These are phyloP conservation scores for Drosophila sordidula DNA, from an alignment of 2,888 invertebrate species.

Conservation along the genomic window DNA sequence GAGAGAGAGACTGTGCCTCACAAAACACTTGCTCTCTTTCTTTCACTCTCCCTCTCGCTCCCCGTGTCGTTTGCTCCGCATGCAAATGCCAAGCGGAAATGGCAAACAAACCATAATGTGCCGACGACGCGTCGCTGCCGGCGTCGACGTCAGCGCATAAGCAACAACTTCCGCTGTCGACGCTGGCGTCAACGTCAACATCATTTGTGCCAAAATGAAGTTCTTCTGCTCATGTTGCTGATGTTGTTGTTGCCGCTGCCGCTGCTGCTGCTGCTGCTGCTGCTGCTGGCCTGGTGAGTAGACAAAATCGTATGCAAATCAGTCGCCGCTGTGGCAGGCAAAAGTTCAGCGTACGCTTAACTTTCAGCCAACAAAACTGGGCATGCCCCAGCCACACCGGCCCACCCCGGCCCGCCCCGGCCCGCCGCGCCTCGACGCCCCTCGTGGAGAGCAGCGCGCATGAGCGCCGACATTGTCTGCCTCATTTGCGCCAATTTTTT, in stretches of 20 bases:
- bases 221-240: slow-evolving; percentile 29
- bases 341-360: slow-evolving; percentile 82
- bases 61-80: slow-evolving; percentile 53
- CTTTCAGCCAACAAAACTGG: slow-evolving; percentile 64
- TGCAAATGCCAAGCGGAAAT: slow-evolving; percentile 79
- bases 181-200: slow-evolving; percentile 50
- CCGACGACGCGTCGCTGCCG: slow-evolving; percentile 46
- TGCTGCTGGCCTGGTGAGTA: slow-evolving; percentile 53
- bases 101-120: slow-evolving; percentile 81
- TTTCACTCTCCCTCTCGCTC: background rate
- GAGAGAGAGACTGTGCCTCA: background rate
- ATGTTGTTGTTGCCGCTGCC: background rate
- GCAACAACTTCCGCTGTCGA: slow-evolving; percentile 68
- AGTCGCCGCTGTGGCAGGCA: slow-evolving; percentile 61
- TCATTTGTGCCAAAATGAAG: slow-evolving; percentile 67
- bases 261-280: slow-evolving; percentile 10
- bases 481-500: slow-evolving; percentile 82
- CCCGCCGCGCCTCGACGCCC: slow-evolving; percentile 5
- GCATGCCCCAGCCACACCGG: slow-evolving; percentile 37
- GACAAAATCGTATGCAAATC: slow-evolving; percentile 82
- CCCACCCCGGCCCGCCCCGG: background rate
- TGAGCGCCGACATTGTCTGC: slow-evolving; percentile 80
- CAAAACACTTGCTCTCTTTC: background rate
- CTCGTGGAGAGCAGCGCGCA: slow-evolving; percentile 59
- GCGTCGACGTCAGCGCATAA: slow-evolving; percentile 51